Evolutionary conservation across 2,113 vertebrate genomes (phyloP).

Genomic region (Xiphophorus couchianus): DNA sequence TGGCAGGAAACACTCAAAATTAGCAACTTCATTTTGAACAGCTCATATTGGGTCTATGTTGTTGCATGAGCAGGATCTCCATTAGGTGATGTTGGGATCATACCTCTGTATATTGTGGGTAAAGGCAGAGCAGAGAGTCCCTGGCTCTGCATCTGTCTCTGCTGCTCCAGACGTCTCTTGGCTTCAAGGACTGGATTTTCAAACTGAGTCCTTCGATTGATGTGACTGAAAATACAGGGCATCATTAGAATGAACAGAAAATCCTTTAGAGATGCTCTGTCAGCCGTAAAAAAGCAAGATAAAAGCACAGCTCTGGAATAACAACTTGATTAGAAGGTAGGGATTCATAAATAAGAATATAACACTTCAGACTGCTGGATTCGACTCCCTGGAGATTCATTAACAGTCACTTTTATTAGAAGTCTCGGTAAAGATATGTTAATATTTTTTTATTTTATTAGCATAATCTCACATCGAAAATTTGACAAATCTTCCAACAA

Average conservation of each 20-base stretch:
- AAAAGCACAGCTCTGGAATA: background rate
- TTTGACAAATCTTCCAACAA: too few species aligned
- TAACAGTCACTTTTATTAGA: too few species aligned
- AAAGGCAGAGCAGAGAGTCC: conserved; percentile 94
- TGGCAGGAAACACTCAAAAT: background rate
- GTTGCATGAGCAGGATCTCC: background rate
- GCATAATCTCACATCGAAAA: too few species aligned
- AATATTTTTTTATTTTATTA: too few species aligned
- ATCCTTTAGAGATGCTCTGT: background rate
- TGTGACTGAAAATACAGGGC: conserved; percentile 87
- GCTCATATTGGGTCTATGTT: background rate
- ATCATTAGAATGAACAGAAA: conserved; percentile 13
- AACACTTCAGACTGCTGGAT: background rate
- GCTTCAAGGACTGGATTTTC: conserved; percentile 99
- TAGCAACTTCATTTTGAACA: background rate
- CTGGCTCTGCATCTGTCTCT: conserved; percentile 96
- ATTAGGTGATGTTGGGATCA: conserved; percentile 1
- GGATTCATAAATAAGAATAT: background rate
- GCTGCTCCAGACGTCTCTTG: conserved; percentile 95
- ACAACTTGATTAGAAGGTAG: background rate
- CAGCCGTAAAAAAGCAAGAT: background rate
- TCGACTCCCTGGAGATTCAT: background rate
- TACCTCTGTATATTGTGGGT: conserved; percentile 96
- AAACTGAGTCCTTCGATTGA: conserved; percentile 99
- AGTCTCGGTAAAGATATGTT: too few species aligned